These are phyloP conservation scores for Halcyon badia DNA, from an alignment of 2,797 vertebrate species.

Conservation along the genomic window DNA sequence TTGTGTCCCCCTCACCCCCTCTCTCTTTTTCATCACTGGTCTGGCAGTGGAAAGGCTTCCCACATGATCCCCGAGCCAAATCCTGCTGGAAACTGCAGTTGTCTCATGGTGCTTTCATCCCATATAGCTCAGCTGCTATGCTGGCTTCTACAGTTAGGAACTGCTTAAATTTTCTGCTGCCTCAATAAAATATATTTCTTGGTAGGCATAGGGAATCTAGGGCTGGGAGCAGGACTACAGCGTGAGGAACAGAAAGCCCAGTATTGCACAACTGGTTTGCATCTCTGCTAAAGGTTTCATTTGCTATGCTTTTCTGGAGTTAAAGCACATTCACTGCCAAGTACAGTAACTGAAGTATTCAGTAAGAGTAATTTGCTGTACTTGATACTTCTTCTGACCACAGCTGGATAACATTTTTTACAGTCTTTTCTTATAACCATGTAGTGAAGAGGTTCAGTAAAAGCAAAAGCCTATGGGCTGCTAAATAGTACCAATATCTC, in stretches of 20 bases:
- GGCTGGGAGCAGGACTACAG: not conserved
- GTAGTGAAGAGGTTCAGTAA: not conserved
- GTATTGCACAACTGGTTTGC: not conserved
- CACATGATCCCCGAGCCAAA: not conserved
- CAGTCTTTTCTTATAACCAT: not conserved
- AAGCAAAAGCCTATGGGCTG: not conserved
- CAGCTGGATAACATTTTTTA: not conserved
- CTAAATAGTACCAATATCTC: not conserved
- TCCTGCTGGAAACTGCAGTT: not conserved
- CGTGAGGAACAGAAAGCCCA: not conserved
- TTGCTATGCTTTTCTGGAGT: not conserved
- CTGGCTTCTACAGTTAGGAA: not conserved
- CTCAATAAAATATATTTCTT: not conserved
- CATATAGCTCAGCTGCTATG: not conserved
- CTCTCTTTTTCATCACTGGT: not conserved
- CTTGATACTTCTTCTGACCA: slow-evolving; percentile 11
- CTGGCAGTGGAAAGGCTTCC: slow-evolving; percentile 15
- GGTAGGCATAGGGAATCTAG: not conserved
- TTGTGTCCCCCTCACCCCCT: not conserved
- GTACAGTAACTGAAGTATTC: not conserved
- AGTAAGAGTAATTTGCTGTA: not conserved
- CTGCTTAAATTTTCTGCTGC: not conserved
- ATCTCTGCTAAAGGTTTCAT: not conserved
- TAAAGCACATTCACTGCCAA: slow-evolving; percentile 12
- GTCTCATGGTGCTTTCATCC: not conserved